Base-by-base conservation (phyloP, 1,140 invertebrate species). In the Drosophila setifemur region DNA sequence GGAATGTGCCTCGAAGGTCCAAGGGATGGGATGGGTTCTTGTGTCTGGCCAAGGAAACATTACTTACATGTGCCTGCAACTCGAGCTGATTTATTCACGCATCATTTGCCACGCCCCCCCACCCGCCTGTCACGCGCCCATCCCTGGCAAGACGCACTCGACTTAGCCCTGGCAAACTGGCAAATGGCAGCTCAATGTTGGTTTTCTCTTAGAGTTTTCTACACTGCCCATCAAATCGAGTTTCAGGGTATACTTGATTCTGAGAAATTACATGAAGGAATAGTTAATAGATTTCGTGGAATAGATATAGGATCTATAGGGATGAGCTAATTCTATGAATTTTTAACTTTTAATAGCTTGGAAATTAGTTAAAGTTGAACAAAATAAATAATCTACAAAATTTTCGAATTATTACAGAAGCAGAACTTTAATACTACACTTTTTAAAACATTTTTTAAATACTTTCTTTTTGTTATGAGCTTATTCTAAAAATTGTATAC, bases 141-240 rank as follows among this genome's bases (percentile, higher is more conserved):
- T 70, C 81, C 18, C 54, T 60, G 47, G 39, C 43, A 58, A 61
- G 71, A 86, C 55, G 71, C 79, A 75, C 52, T 79, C 57, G 69
- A 55, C 31, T n/a, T 25, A 44, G 50, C 42, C 43, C 43, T 64
- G 55, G 50, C n/a, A 77, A 83, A 71, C 53, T 54, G 55, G 60
- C 81, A 85, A 79, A 71, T 86, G 81, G 71, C 79, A 86, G 58
- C 78, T 73, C 66, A 64, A 67, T 73, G 82, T 85, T 79, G 61
- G 75, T 73, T 73, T 77, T 61, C 31, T 14, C 5, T 25, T 37
- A 12, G 44, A 44, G 14, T 19, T 48, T 61, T 23, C 18, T 40
- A 40, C 14, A n/a, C n/a, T n/a, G 43, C 8, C 14, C 37, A 53
- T 19, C 26, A 28, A 53, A 14, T 3, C 21, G 31, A 14, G 23